A percentile compares a stretch with the other conserved stretches of the same genome.
Conservation (phyloP, 2,888 invertebrate species). For the Phyto melanocephala region DNA sequence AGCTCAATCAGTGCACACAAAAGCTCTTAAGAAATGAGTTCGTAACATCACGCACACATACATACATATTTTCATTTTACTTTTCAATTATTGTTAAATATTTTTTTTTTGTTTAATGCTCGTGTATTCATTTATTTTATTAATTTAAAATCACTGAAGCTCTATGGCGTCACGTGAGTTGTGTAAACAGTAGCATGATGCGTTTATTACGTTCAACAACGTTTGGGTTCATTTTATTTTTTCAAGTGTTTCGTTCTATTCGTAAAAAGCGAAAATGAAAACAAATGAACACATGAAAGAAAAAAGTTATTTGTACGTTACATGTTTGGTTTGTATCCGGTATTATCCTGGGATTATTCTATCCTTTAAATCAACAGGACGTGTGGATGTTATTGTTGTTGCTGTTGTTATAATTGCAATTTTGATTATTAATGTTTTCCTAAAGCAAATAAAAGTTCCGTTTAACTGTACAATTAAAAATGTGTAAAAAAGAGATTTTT, state of each 20-base stretch:
- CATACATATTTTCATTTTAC: too few species aligned
- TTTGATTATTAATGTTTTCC: slow-evolving; percentile 66
- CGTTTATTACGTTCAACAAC: slow-evolving; percentile 47
- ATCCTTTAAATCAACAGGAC: slow-evolving; percentile 65
- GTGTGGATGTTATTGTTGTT: slow-evolving; percentile 48
- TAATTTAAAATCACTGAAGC: slow-evolving; percentile 63
- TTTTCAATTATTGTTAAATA: not conserved
- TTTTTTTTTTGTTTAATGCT: not conserved
- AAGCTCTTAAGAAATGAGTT: slow-evolving; percentile 3
- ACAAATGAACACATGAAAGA: slow-evolving; percentile 60
- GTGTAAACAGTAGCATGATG: slow-evolving; percentile 66
- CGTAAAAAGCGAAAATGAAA: slow-evolving; percentile 39
- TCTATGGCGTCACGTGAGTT: slow-evolving; percentile 62
- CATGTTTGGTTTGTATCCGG: slow-evolving; percentile 61
- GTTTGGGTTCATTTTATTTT: slow-evolving; percentile 48
- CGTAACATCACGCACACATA: too few species aligned
- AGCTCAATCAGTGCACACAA: too few species aligned
- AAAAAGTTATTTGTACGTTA: slow-evolving; percentile 40
- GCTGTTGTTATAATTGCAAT: slow-evolving; percentile 64
- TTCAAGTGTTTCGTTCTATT: slow-evolving; percentile 48
- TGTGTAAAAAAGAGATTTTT: slow-evolving; percentile 46
- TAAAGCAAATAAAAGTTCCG: slow-evolving; percentile 62
- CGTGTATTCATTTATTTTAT: slow-evolving; percentile 55
- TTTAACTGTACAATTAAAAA: slow-evolving; percentile 65
- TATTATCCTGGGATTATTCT: slow-evolving; percentile 69